Evolutionary conservation across 2,888 invertebrate genomes (phyloP), one percentile per base, ranked within the genome.

Genomic region (Eueremaeus valkanovi): DNA sequence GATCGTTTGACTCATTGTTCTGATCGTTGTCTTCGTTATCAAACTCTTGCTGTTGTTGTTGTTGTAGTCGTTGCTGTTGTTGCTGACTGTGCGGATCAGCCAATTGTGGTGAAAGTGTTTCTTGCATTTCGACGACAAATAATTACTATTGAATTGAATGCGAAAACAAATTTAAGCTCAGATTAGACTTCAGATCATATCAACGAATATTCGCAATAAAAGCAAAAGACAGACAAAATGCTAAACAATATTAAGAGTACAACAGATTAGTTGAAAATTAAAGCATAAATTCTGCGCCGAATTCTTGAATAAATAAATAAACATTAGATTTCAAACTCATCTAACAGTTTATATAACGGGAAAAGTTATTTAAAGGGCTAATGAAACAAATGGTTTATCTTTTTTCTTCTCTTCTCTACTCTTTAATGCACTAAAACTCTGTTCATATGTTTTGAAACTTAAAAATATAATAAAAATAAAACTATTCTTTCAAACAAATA

Each of bases 101-200:
- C 40, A 66, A 36, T 70, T 40, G 42, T 36, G 70, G 6, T 70
- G 70, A 70, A 24, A 42, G 27, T 2, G 63, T 66, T 66, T 70
- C 70, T 70, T 70, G 70, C 70, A 70, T 70, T 70, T 40, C 42
- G 70, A 21, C 5, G 27, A 40, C 36, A 24, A 58, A 16, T 58
- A 29, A 58, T 18, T 31, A 58, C 58, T 58, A 18, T n/a, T 45
- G 8, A 45, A 45, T 45, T 45, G 45, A 45, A 45, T 3, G 18
- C 45, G 2, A 45, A 45, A 45, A 45, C 16, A 45, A 55, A 55
- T n/a, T n/a, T n/a, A n/a, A n/a, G n/a, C n/a, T n/a, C n/a, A n/a
- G n/a, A n/a, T n/a, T n/a, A n/a, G n/a, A n/a, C n/a, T n/a, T n/a
- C n/a, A n/a, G n/a, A n/a, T n/a, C n/a, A n/a, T n/a, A n/a, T n/a